Percentiles rank a stretch among this genome's conserved stretches.
These are phyloP conservation scores for Uropsilus gracilis DNA, from an alignment of 2,113 vertebrate species.

Conservation along the genomic window DNA sequence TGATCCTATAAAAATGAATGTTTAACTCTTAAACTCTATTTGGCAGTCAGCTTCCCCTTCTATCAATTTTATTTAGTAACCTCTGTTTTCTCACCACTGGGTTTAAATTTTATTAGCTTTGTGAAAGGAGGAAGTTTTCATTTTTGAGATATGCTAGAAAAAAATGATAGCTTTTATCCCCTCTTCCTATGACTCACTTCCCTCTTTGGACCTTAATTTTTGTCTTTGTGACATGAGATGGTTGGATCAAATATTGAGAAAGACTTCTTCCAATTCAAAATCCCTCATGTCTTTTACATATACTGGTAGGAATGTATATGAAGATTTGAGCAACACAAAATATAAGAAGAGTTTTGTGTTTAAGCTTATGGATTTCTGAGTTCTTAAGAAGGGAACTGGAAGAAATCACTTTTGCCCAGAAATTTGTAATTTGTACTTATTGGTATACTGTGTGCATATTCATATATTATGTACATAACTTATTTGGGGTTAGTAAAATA, in stretches of 20 bases:
- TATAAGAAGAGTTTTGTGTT: neutral
- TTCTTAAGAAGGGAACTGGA: neutral
- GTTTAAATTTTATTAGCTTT: neutral
- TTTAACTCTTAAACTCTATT: neutral
- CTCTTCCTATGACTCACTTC: neutral
- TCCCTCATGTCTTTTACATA: neutral
- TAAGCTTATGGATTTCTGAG: neutral
- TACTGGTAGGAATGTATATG: neutral
- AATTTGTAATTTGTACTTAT: neutral
- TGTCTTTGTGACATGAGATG: neutral
- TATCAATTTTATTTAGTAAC: neutral
- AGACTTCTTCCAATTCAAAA: neutral
- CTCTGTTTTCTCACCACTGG: neutral
- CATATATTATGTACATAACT: too few species aligned
- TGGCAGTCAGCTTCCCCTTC: neutral
- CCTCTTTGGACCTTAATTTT: neutral
- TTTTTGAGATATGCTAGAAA: neutral
- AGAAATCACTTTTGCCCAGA: neutral
- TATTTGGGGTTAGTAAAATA: neutral
- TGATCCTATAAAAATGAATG: neutral
- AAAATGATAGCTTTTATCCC: neutral
- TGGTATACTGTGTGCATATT: neutral
- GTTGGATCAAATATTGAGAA: neutral
- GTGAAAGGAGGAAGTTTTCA: constrained; percentile 37
- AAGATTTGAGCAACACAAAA: neutral